These are phyloP conservation scores for Holocentrus rufus DNA, from an alignment of 2,797 vertebrate genomes.

Conservation along the genomic window DNA sequence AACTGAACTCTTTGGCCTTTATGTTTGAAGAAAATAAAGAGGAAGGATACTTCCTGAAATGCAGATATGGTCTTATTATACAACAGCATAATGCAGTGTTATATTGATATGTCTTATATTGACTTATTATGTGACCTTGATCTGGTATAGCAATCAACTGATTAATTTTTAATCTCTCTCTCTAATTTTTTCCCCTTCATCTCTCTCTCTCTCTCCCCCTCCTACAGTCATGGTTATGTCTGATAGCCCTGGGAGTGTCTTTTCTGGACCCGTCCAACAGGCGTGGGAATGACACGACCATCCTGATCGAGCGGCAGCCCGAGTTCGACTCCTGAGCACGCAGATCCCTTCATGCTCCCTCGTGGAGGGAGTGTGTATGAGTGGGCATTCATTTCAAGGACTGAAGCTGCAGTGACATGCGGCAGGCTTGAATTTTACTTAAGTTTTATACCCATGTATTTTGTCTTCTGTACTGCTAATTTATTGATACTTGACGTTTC, in stretches of 20 bases:
- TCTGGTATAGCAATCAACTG: background rate
- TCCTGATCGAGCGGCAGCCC: constrained; percentile 76
- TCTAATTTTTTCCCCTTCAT: background rate
- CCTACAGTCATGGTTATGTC: constrained; percentile 86
- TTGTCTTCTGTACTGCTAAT: background rate
- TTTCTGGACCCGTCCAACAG: constrained; percentile 79
- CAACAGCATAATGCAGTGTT: background rate
- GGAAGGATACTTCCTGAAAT: background rate
- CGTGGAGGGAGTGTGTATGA: background rate
- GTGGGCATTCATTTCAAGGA: background rate
- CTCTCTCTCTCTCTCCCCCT: constrained; percentile 7
- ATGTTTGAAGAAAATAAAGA: background rate
- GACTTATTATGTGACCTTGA: background rate
- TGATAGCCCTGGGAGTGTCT: constrained; percentile 86
- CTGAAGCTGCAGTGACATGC: constrained; percentile 27
- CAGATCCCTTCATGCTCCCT: background rate
- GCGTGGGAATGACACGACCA: constrained; percentile 78
- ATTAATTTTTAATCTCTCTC: background rate
- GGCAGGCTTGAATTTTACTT: background rate
- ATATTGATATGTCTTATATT: background rate
- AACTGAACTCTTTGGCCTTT: background rate
- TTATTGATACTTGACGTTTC: constrained; percentile 10
- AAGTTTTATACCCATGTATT: background rate
- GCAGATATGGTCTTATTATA: constrained; percentile 2
- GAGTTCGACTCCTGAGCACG: constrained; percentile 62